These are phyloP conservation scores for Bolinopsis microptera DNA, from an alignment of 37 sponge, comb jelly and placozoan species.

Conservation along the genomic window DNA sequence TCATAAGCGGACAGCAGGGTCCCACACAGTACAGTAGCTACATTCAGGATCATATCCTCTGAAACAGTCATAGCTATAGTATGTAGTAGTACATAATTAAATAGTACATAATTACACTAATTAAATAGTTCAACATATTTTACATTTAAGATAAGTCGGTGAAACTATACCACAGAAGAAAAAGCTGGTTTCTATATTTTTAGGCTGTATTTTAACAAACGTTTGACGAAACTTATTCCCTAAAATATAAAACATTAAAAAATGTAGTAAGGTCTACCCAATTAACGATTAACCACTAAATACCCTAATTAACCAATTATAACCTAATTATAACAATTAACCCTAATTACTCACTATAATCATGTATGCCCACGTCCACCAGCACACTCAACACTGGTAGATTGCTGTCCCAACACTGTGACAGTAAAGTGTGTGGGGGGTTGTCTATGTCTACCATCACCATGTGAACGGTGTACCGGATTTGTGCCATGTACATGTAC, in stretches of 20 bases:
- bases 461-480: conserved; percentile 45
- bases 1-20: neutral
- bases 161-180: no score
- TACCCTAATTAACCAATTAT: no score
- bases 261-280: no score
- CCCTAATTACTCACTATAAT: conserved; percentile 19
- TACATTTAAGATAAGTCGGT: no score
- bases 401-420: conserved; percentile 2
- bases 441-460: conserved; percentile 59
- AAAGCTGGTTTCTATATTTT: no score
- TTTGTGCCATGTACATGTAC: conserved; percentile 38
- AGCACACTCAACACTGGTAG: conserved; percentile 2
- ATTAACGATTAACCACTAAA: no score
- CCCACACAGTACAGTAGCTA: neutral
- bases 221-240: no score
- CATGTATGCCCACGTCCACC: neutral
- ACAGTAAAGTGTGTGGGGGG: conserved; percentile 30
- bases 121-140: no score
- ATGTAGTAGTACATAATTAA: neutral
- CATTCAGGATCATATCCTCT: conserved; percentile 28
- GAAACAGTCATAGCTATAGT: no score
- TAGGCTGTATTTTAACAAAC: no score
- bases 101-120: neutral
- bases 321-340: no score
- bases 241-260: no score